Evolutionary conservation across 2,797 vertebrate species (phyloP).

Genomic region (Gadopsis bispinosus): DNA sequence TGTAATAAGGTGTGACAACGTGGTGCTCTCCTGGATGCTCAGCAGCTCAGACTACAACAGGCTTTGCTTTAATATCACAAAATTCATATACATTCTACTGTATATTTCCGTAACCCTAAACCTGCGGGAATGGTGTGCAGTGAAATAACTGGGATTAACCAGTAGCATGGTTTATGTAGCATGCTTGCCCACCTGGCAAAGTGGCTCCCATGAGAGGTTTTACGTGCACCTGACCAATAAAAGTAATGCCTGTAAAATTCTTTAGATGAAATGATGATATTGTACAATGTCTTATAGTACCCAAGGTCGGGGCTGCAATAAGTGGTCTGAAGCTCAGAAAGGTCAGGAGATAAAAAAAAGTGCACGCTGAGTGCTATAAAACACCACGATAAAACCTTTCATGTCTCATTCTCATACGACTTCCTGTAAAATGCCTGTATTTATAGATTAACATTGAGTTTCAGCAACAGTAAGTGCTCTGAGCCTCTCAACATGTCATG

Average conservation of each 20-base stretch:
- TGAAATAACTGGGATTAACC: slow-evolving; percentile 43
- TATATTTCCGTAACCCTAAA: background rate
- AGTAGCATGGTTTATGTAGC: background rate
- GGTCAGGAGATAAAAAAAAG: slow-evolving; percentile 48
- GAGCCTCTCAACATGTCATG: slow-evolving; percentile 15
- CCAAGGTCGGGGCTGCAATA: slow-evolving; percentile 53
- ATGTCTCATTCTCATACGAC: slow-evolving; percentile 42
- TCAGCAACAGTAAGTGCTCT: slow-evolving; percentile 23
- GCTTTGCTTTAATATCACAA: slow-evolving; percentile 23
- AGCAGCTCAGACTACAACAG: slow-evolving; percentile 16
- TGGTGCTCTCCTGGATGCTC: slow-evolving; percentile 19
- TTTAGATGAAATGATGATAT: slow-evolving; percentile 47
- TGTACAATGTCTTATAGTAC: slow-evolving; percentile 35
- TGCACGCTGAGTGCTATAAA: slow-evolving; percentile 44
- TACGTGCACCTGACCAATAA: slow-evolving; percentile 35
- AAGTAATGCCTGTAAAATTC: slow-evolving; percentile 37
- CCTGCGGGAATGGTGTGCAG: slow-evolving; percentile 19
- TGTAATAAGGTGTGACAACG: slow-evolving; percentile 32
- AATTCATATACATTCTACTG: slow-evolving; percentile 7
- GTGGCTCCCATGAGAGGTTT: slow-evolving; percentile 29
- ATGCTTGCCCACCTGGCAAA: background rate
- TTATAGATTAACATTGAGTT: slow-evolving; percentile 36
- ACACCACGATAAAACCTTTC: slow-evolving; percentile 48
- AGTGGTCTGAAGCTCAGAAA: slow-evolving; percentile 49
- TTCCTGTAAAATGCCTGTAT: slow-evolving; percentile 46